Base-by-base conservation (phyloP, 2,888 invertebrate genomes). In the Metopia argyrocephala region DNA sequence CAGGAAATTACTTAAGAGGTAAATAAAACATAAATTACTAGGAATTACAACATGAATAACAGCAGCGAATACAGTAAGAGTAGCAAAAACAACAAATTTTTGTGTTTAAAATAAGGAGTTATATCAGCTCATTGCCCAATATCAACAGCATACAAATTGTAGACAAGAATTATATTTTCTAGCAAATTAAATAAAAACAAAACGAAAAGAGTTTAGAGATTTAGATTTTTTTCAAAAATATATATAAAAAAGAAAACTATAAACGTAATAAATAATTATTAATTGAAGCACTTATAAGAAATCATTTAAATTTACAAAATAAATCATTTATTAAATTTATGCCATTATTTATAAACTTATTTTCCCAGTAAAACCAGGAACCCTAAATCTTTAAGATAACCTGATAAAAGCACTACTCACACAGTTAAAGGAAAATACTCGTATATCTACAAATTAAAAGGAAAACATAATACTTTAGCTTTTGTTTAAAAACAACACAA, bases 1-100 rank as follows among this genome's bases (percentile, higher is more conserved):
- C 69, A 68, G 76, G 71, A 80, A 82, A 79, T 79, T 82, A 84
- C 78, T 83, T 82, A 82, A 79, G 70, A 81, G 81, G 82, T 82
- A 80, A 82, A 83, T 80, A 80, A 82, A 80, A 79, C 82, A 84
- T 83, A 84, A 83, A 83, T 84, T 83, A 84, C 69, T 27, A 73
- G 57, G 80, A 80, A 73, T 83, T 83, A 79, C 57, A 74, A 31
- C 28, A 70, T 52, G 61, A 21, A 23, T 21, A 52, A 38, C 15
- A 38, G 38, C 38, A 38, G 2, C 12, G 3, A 15, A 12, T 7
- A 25, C 20, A 25, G 15, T 12, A 38, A 2, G 12, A 38, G 15
- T 15, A 38, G 45, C 50, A 62, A 3, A 54, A 23, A 48, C 18
- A 61, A 5, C 5, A 3, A 57, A 68, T 7, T 31, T 61, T 28